Conservation (phyloP, 2,888 invertebrate species). For the Acanthosepion esculentum region DNA sequence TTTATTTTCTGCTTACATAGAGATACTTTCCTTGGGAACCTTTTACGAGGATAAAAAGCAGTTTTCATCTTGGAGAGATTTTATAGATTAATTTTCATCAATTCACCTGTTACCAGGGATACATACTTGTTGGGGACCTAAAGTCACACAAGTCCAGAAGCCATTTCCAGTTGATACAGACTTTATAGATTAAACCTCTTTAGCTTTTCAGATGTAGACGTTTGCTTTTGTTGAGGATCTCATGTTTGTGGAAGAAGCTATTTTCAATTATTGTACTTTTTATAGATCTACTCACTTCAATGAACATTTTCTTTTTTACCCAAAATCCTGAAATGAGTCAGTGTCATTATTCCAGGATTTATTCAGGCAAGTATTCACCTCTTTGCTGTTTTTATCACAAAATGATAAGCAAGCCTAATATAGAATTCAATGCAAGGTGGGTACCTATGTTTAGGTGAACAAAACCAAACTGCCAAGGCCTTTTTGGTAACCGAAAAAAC, state of each 20-base stretch:
- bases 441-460: background rate
- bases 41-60: background rate
- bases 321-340: background rate
- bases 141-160: background rate
- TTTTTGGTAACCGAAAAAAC: background rate
- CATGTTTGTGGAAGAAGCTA: background rate
- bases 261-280: background rate
- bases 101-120: background rate
- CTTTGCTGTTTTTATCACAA: background rate
- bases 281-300: too few species aligned
- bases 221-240: background rate
- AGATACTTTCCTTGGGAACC: background rate
- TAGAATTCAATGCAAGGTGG: background rate
- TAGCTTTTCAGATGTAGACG: background rate
- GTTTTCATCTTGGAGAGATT: background rate
- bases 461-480: background rate
- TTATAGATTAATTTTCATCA: background rate
- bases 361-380: background rate
- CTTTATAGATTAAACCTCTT: background rate
- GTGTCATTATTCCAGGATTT: background rate
- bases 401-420: background rate
- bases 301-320: background rate
- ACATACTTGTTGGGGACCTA: background rate
- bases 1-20: background rate
- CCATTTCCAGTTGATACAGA: background rate